Evolutionary conservation across 2,888 invertebrate species (phyloP).

Genomic region (Pandemis cinnamomeana): DNA sequence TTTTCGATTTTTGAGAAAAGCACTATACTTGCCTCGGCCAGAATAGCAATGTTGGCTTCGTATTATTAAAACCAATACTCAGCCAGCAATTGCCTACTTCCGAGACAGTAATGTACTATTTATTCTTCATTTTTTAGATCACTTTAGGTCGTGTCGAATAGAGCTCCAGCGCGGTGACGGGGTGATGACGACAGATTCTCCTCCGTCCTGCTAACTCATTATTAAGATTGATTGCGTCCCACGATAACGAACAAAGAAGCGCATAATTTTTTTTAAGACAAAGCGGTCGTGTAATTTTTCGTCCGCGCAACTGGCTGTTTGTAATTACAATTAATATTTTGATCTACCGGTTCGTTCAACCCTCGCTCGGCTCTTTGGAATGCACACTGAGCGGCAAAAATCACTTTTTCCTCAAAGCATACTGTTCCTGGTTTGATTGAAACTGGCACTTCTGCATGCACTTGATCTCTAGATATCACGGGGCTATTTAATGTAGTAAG

Average conservation of each 20-base stretch:
- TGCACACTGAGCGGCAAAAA: no score
- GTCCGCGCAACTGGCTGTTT: not conserved
- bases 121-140: not conserved
- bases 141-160: not conserved
- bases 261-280: conserved; percentile 23
- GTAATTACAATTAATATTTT: conserved; percentile 1
- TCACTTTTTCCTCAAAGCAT: not conserved
- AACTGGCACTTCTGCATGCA: no score
- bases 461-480: no score
- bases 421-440: no score
- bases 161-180: not conserved
- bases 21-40: no score
- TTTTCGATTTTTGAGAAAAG: no score
- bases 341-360: not conserved
- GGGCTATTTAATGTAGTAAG: no score
- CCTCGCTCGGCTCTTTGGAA: not conserved
- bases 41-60: no score
- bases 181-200: conserved; percentile 38
- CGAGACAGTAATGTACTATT: no score
- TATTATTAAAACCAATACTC: no score
- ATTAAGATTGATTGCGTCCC: conserved; percentile 36
- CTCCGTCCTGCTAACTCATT: conserved; percentile 32
- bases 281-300: conserved; percentile 22
- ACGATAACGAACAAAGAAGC: conserved; percentile 27
- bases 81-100: no score